Percentiles rank a stretch among this genome's conserved stretches.
Evolutionary conservation across 2,113 vertebrate genomes (phyloP).

Genomic region (Ciconia boyciana): DNA sequence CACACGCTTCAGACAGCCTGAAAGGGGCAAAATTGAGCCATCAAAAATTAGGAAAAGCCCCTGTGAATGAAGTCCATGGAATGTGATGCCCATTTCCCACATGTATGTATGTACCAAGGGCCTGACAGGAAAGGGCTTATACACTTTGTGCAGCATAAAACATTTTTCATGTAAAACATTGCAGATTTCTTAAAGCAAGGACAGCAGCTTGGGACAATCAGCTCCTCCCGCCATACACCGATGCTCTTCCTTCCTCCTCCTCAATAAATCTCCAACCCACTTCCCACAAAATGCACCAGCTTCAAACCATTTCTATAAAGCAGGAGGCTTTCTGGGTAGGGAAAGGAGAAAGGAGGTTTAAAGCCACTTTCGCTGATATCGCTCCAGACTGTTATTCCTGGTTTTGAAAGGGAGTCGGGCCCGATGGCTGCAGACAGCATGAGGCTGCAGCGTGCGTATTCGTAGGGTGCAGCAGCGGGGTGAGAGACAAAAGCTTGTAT

Average conservation of each 20-base stretch:
- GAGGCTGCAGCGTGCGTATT: not conserved
- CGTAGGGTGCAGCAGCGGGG: not conserved
- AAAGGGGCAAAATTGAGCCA: conserved; percentile 20
- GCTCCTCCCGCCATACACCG: fast-evolving
- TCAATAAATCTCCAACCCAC: not conserved
- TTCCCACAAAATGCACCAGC: not conserved
- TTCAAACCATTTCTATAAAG: not conserved
- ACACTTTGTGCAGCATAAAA: not conserved
- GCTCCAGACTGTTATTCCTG: not conserved
- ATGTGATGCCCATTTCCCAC: fast-evolving
- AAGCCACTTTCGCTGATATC: not conserved
- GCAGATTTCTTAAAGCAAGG: not conserved
- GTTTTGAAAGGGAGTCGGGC: not conserved
- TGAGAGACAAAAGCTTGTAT: conserved; percentile 59
- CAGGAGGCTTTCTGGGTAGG: not conserved
- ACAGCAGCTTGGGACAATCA: not conserved
- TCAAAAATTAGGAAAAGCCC: not conserved
- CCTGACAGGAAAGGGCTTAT: not conserved
- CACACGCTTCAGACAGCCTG: not conserved
- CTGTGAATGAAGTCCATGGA: not conserved
- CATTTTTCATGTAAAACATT: not conserved
- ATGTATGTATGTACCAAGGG: fast-evolving
- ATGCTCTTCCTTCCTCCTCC: not conserved
- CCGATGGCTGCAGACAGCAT: not conserved
- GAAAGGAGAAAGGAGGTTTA: not conserved